Percentiles rank a stretch among this genome's conserved stretches.
Conservation (phyloP, 2,888 invertebrate species). For the Leptopilina drosophilae region DNA sequence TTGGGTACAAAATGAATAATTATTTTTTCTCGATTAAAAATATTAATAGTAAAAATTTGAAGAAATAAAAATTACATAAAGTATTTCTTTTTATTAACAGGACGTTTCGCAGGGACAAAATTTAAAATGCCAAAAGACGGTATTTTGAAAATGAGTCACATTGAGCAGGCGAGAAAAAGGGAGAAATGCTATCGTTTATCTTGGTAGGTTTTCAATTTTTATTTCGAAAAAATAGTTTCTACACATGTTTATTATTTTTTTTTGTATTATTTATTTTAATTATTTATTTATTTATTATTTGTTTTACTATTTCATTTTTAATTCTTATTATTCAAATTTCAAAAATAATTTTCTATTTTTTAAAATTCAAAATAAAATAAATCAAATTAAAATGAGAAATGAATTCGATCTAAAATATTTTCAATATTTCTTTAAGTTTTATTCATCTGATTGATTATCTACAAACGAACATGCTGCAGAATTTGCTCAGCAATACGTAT, state of each 20-base stretch:
- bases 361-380: not conserved
- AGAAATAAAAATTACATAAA: not conserved
- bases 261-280: no score
- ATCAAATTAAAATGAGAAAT: no score
- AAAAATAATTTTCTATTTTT: not conserved
- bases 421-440: slow-evolving; percentile 78
- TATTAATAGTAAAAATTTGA: no score
- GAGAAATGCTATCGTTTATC: slow-evolving; percentile 88
- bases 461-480: slow-evolving; percentile 83
- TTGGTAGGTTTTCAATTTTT: slow-evolving; percentile 79
- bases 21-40: no score
- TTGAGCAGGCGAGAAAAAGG: slow-evolving; percentile 90
- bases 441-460: slow-evolving; percentile 86
- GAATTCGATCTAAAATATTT: no score
- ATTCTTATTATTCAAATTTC: no score
- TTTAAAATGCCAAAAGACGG: slow-evolving; percentile 66
- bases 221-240: not conserved
- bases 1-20: slow-evolving; percentile 58
- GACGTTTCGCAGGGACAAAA: slow-evolving; percentile 54
- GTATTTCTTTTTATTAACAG: slow-evolving; percentile 25
- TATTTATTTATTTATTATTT: slow-evolving; percentile 52
- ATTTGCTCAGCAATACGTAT: slow-evolving; percentile 82
- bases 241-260: slow-evolving; percentile 52
- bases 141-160: slow-evolving; percentile 87
- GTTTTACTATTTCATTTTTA: no score